Evolutionary conservation across 2,888 invertebrate species (phyloP).

Genomic region (Synanthedon tipuliformis): DNA sequence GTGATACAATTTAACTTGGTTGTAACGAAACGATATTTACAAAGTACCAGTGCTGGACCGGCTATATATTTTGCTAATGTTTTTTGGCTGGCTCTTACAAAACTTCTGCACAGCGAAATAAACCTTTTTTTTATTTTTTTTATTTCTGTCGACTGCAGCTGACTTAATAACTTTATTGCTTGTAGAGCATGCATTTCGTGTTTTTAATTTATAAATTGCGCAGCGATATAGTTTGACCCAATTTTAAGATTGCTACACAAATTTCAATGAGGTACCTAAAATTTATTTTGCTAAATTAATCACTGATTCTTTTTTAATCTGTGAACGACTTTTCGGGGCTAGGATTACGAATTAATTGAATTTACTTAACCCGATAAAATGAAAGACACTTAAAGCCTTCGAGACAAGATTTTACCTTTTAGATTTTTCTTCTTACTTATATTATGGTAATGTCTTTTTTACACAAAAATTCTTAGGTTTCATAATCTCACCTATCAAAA

Average conservation of each 20-base stretch:
- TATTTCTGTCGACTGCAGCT: slow-evolving; percentile 36
- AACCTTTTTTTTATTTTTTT: slow-evolving; percentile 8
- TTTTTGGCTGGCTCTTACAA: slow-evolving; percentile 47
- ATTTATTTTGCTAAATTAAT: not conserved
- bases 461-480: too few species aligned
- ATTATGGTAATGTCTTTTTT: too few species aligned
- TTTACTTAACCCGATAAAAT: slow-evolving; percentile 18
- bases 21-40: slow-evolving; percentile 45
- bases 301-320: not conserved
- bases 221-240: not conserved
- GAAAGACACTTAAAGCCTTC: slow-evolving; percentile 2
- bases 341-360: slow-evolving; percentile 39
- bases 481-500: too few species aligned
- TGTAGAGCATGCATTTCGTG: slow-evolving; percentile 34
- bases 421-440: too few species aligned
- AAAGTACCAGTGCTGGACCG: slow-evolving; percentile 36
- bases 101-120: not conserved
- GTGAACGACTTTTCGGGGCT: slow-evolving; percentile 4
- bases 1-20: slow-evolving; percentile 57
- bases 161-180: slow-evolving; percentile 55
- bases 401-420: not conserved
- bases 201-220: slow-evolving; percentile 36
- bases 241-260: not conserved
- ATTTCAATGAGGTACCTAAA: not conserved
- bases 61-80: slow-evolving; percentile 43